Base-by-base conservation (phyloP, 2,113 vertebrate species). In the Salvator merianae region DNA sequence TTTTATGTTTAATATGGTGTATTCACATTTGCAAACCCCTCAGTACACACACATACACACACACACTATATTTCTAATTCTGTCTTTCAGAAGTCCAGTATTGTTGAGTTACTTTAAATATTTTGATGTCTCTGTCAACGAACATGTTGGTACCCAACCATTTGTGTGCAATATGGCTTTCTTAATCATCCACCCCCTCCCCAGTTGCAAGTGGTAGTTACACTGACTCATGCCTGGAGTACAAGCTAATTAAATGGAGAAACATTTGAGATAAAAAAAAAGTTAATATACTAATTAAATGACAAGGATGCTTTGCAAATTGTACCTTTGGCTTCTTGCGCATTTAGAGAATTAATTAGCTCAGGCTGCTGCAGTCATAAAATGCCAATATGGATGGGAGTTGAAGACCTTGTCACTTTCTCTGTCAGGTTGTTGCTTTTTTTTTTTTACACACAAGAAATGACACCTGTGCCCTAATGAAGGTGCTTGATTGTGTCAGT, bases 241-340 rank as follows among this genome's bases (percentile, higher is more conserved):
- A 94, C 77, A 89, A 90, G 89, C 90, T 94, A 94, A 96, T 95
- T 95, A 95, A 94, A 95, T 81, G 82, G 84, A 94, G 85, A 94
- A 95, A 91, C 1, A 2, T 94, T 93, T 91, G 89, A 93, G 88
- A 92, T 91, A 86, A 92, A 90, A 94, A 92, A 91, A 90, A 94
- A 92, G 85, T 94, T 94, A 94, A 95, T 94, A 94, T 95, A 90
- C 92, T 95, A 96, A 96, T 96, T 95, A 95, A 96, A 94, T 91
- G 79, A 93, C 91, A 93, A 94, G 71, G 90, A 91, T 86, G 89
- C 85, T 91, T 93, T 91, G 91, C 91, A 93, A 91, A 93, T 94
- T 94, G 89, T 94, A 62, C 91, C 89, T 95, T 93, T 94, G 90
- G 91, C 87, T 96, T 94, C 92, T 89, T 93, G 93, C 89, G 87